phyloP scores from a whole-genome alignment of 2,797 vertebrate genomes.

The Gephyroberyx darwinii region DNA sequence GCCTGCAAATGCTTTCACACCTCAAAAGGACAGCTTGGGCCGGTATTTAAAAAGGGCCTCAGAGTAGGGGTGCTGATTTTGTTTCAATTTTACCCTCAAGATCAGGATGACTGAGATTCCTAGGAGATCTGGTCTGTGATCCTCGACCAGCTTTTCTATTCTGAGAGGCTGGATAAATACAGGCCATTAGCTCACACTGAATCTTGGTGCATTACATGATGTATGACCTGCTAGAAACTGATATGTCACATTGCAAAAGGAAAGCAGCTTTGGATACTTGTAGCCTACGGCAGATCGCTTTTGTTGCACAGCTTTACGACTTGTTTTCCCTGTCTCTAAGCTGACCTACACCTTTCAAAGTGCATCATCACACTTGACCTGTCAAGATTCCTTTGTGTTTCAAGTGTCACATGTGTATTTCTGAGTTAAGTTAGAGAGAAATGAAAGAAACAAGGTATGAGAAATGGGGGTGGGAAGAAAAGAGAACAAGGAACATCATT shows the following conservation, averaged over 20 bases:
- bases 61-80: conserved; percentile 12
- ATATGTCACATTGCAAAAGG: conserved; percentile 8
- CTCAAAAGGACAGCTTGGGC: conserved; percentile 45
- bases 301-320: conserved; percentile 19
- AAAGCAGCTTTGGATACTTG: conserved; percentile 2
- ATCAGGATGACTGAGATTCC: conserved; percentile 15
- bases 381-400: conserved; percentile 10
- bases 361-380: conserved; percentile 26
- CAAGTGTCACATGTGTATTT: not conserved
- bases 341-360: not conserved
- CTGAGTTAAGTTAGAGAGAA: conserved; percentile 23
- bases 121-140: conserved; percentile 11
- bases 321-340: conserved; percentile 3
- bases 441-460: conserved; percentile 23
- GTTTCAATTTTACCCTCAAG: conserved; percentile 29
- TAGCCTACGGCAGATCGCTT: not conserved
- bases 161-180: conserved; percentile 1
- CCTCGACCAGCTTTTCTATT: conserved; percentile 24
- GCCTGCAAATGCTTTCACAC: conserved; percentile 56
- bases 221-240: not conserved
- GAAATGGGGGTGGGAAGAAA: conserved; percentile 40
- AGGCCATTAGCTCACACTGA: not conserved
- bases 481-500: conserved; percentile 62
- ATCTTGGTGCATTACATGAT: conserved; percentile 4
- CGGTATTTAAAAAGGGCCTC: conserved; percentile 40